Conservation (phyloP, 2,113 vertebrate species). For the Brachyhypopomus occidentalis region DNA sequence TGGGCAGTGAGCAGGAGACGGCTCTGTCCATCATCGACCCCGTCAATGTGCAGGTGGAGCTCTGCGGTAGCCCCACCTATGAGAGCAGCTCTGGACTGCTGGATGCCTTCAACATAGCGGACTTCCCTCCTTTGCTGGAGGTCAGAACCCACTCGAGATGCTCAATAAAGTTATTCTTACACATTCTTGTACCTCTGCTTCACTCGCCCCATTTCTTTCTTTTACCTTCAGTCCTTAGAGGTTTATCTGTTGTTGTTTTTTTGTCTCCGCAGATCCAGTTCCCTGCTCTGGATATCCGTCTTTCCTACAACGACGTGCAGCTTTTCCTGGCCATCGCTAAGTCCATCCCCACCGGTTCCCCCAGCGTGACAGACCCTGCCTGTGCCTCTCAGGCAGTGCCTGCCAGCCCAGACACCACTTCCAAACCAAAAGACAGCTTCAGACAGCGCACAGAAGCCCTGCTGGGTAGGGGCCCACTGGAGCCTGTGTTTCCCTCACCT, state of each 20-base stretch:
- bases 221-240: background rate
- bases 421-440: conserved; percentile 53
- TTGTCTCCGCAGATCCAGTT: conserved; percentile 84
- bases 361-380: conserved; percentile 36
- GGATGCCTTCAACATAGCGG: conserved; percentile 94
- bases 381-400: background rate
- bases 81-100: conserved; percentile 90
- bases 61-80: conserved; percentile 91
- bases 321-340: conserved; percentile 94
- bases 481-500: background rate
- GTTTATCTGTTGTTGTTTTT: conserved; percentile 9
- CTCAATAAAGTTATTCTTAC: background rate
- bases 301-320: conserved; percentile 97
- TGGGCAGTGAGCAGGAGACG: conserved; percentile 93
- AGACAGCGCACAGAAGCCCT: conserved; percentile 77
- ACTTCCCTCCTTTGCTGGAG: conserved; percentile 94
- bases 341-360: conserved; percentile 80
- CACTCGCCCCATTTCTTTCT: background rate
- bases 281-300: conserved; percentile 89
- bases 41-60: conserved; percentile 91
- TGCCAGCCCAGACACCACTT: conserved; percentile 36
- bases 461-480: conserved; percentile 74
- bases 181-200: background rate
- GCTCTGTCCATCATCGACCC: conserved; percentile 96
- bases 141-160: conserved; percentile 64